phyloP scores from a whole-genome alignment of 2,888 invertebrate genomes.

The Malachius bipustulatus region DNA sequence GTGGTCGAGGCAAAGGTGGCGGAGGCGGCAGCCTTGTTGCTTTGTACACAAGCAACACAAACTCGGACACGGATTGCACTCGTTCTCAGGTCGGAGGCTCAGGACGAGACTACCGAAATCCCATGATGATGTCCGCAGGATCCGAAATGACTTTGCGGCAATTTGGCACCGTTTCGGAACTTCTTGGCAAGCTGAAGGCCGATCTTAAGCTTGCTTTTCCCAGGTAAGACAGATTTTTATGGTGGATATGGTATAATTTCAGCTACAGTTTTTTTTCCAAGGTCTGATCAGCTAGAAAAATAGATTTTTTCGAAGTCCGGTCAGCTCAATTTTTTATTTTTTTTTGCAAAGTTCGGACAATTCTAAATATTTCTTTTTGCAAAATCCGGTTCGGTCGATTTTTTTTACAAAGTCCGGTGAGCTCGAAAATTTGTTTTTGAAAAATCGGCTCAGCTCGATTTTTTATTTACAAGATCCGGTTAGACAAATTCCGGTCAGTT shows the following conservation, averaged over 20 bases:
- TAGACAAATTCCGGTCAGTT: too few relatives aligned
- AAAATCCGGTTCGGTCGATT: too few relatives aligned
- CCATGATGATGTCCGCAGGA: slow-evolving; percentile 52
- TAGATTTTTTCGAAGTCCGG: too few relatives aligned
- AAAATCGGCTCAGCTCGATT: too few relatives aligned
- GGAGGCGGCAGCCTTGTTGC: slow-evolving; percentile 33
- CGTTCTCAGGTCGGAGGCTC: slow-evolving; percentile 24
- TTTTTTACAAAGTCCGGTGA: too few relatives aligned
- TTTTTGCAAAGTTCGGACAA: too few relatives aligned
- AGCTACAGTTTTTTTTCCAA: slow-evolving; percentile 10
- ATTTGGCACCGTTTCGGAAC: slow-evolving; percentile 77
- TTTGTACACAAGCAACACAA: slow-evolving; percentile 27
- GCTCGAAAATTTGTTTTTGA: too few relatives aligned
- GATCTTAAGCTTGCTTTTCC: slow-evolving; percentile 80
- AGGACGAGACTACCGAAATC: slow-evolving; percentile 45
- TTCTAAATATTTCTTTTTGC: too few relatives aligned
- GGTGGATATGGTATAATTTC: too few relatives aligned
- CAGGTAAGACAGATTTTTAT: slow-evolving; percentile 52
- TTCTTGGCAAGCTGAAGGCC: slow-evolving; percentile 73
- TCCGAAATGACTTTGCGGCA: slow-evolving; percentile 80
- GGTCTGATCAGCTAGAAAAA: neutral
- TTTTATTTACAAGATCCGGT: too few relatives aligned
- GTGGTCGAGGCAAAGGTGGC: slow-evolving; percentile 46
- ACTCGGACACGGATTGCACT: slow-evolving; percentile 26
- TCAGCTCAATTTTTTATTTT: too few relatives aligned